A percentile compares a stretch with the other conserved stretches of the same genome.
phyloP scores from a whole-genome alignment of 2,888 invertebrate species.

The Keiferia lycopersicella region DNA sequence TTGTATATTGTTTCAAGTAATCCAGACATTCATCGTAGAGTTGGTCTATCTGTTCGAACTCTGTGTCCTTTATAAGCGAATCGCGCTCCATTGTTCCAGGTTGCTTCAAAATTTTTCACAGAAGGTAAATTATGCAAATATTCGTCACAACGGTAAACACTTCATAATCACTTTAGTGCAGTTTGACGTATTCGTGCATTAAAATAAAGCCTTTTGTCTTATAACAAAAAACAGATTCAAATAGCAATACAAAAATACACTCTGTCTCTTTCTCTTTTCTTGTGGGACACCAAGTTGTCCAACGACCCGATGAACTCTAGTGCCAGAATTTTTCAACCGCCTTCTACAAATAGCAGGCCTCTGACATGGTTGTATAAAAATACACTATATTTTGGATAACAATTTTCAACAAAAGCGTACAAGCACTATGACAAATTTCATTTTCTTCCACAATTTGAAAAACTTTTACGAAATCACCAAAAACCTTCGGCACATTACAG shows the following conservation, averaged over 20 bases:
- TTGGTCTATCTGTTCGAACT: constrained; percentile 60
- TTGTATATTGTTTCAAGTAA: constrained; percentile 50
- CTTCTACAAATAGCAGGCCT: no score
- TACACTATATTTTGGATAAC: no score
- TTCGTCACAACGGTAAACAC: background rate
- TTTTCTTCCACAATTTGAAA: background rate
- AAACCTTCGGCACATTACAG: background rate
- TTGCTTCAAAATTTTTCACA: constrained; percentile 7
- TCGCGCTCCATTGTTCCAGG: constrained; percentile 46
- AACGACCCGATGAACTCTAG: no score
- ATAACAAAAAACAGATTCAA: no score
- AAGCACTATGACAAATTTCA: background rate
- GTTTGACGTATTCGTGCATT: no score
- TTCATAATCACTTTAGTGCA: background rate
- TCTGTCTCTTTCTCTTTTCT: no score
- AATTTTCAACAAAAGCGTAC: no score
- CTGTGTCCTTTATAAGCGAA: constrained; percentile 42
- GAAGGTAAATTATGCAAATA: background rate
- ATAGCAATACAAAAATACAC: no score
- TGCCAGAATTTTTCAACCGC: no score
- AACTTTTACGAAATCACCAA: background rate
- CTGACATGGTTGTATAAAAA: no score
- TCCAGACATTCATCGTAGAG: constrained; percentile 69
- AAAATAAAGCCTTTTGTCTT: no score
- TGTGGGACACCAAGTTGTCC: no score